Base-by-base conservation (phyloP, 2,888 invertebrate genomes). In the Orchestes rusci region DNA sequence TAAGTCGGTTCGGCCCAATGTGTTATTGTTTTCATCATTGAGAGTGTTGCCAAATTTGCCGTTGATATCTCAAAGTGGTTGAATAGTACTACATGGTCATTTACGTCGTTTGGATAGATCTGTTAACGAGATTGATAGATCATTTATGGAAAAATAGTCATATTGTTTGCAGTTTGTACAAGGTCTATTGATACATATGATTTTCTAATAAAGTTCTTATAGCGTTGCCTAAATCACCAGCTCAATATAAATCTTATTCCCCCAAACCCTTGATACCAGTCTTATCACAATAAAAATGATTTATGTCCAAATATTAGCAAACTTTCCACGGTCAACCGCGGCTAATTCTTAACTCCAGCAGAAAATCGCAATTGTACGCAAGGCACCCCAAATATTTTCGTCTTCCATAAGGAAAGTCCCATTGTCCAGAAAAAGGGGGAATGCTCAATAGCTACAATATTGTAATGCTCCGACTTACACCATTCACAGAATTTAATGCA, bases 301-400 rank as follows among this genome's bases (percentile, higher is more conserved):
- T 55, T 58, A 58, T 56, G 43, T 31, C 39, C 30, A 48, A 41
- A 56, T 56, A 58, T 58, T 58, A 58, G 54, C 51, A 48, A 55
- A 58, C 56, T 56, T 52, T 52, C 56, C 52, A 58, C 51, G 56
- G 58, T 54, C 54, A 55, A 51, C 54, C 53, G 52, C 54, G 43
- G 50, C 55, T 50, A 55, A 53, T 47, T 40, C 46, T 32, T 37
- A 35, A 36, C 36, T 19, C 39, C 28, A 39, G 31, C 47, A 47
- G 47, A 47, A 47, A 47, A 47, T 47, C 38, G 39, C 39, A 48
- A 45, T 43, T 42, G 43, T 45, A 15, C 18, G 23, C 17, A 17
- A 34, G 38, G 37, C 51, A 48, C 51, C 48, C 47, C 40, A 51
- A 46, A 50, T 47, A 50, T 45, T 46, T 45, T 39, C 41, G 28